Percentiles rank a stretch among this genome's conserved stretches.
Conservation (phyloP, 2,888 invertebrate genomes). For the Acrobasis consociella region DNA sequence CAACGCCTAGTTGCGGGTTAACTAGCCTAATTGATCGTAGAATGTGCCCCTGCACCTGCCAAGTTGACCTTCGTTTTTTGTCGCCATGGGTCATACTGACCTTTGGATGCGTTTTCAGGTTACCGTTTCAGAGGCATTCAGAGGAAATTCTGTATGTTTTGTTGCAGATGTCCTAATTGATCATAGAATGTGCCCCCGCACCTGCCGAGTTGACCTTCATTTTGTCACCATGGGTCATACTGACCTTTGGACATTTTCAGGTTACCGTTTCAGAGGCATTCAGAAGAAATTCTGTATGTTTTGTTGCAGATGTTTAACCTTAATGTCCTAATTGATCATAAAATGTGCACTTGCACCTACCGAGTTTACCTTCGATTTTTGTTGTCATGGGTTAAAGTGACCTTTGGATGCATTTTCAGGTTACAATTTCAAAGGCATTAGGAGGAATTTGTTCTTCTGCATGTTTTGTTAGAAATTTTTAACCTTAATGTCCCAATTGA, state of each 20-base stretch:
- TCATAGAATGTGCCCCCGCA: slow-evolving; percentile 64
- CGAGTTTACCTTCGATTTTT: background rate
- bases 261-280: background rate
- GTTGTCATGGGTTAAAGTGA: background rate
- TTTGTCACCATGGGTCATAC: slow-evolving; percentile 23
- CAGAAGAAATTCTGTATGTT: too few relatives aligned
- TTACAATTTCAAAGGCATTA: too few relatives aligned
- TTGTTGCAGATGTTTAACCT: background rate
- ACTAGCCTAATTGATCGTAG: slow-evolving; percentile 75
- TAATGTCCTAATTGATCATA: slow-evolving; percentile 6
- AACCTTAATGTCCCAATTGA: slow-evolving; percentile 57
- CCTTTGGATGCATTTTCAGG: too few relatives aligned
- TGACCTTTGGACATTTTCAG: slow-evolving; percentile 24
- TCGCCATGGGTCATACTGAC: slow-evolving; percentile 27
- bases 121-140: background rate
- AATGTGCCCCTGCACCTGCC: slow-evolving; percentile 57
- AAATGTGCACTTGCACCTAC: slow-evolving; percentile 4
- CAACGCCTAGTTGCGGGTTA: slow-evolving; percentile 75
- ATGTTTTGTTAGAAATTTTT: too few relatives aligned
- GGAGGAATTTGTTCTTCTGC: too few relatives aligned
- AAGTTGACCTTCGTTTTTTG: slow-evolving; percentile 3
- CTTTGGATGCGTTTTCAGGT: background rate
- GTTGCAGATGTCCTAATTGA: slow-evolving; percentile 57
- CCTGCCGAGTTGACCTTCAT: slow-evolving; percentile 32
- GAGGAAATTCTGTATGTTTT: too few relatives aligned